Evolutionary conservation across 2,888 invertebrate species (phyloP).

Genomic region (Peribatodes rhomboidaria): DNA sequence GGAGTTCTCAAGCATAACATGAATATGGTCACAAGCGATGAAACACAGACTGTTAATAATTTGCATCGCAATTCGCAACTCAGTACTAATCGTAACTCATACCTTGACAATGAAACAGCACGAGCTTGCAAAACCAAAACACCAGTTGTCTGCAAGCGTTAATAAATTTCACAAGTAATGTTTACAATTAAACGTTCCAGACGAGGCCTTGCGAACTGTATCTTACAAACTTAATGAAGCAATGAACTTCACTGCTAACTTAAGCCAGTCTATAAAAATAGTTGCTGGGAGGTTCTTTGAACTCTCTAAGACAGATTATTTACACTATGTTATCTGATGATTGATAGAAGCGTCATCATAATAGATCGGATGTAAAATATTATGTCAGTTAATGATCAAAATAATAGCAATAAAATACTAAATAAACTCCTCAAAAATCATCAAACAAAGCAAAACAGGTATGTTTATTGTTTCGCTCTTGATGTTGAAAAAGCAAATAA

Average conservation of each 20-base stretch:
- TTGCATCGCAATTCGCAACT: background rate
- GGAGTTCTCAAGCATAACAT: too few species aligned
- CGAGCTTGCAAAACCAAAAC: conserved; percentile 17
- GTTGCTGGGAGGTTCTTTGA: conserved; percentile 31
- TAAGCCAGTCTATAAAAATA: conserved; percentile 38
- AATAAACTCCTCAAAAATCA: too few species aligned
- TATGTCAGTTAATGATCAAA: too few species aligned
- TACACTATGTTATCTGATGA: background rate
- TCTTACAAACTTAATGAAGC: conserved; percentile 37
- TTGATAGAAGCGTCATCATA: background rate
- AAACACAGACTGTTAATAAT: background rate
- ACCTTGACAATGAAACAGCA: conserved; percentile 39
- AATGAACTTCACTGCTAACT: conserved; percentile 37
- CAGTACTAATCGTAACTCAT: conserved; percentile 12
- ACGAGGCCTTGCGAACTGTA: conserved; percentile 33
- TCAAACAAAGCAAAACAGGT: too few species aligned
- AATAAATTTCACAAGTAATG: conserved; percentile 37
- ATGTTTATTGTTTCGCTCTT: too few species aligned
- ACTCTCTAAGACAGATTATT: conserved; percentile 7
- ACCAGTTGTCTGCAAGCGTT: conserved; percentile 21
- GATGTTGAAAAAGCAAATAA: too few species aligned
- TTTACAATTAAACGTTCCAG: conserved; percentile 41
- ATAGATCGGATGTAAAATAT: background rate
- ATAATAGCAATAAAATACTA: too few species aligned
- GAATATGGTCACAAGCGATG: background rate